Percentiles rank a stretch among this genome's conserved stretches.
Evolutionary conservation across 2,888 invertebrate species (phyloP).

Genomic region (Melinaea menophilus): DNA sequence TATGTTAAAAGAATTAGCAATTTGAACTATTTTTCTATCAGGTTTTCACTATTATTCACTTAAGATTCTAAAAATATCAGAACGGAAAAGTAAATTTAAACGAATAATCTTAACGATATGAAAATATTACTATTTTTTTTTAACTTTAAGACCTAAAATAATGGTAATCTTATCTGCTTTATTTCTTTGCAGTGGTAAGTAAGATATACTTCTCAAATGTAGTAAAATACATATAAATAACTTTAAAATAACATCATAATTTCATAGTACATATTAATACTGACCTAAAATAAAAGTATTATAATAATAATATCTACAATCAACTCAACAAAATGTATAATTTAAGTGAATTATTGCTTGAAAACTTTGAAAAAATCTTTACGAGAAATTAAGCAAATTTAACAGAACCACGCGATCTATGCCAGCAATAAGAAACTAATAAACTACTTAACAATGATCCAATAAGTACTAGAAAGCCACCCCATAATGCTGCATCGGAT

Average conservation of each 20-base stretch:
- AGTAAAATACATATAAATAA: constrained; percentile 7
- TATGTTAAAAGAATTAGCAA: background rate
- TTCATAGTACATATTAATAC: background rate
- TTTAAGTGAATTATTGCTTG: background rate
- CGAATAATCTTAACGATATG: no score
- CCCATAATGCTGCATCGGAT: constrained; percentile 79
- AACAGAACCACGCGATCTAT: constrained; percentile 53
- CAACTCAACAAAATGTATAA: background rate
- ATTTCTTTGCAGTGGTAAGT: background rate
- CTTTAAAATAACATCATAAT: background rate
- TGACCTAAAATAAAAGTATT: background rate
- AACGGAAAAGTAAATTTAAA: no score
- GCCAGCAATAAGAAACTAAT: constrained; percentile 64
- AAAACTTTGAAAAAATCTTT: background rate
- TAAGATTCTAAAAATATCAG: constrained; percentile 5
- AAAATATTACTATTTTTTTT: no score
- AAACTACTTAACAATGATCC: constrained; percentile 77
- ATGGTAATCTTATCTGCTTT: no score
- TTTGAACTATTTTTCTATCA: background rate
- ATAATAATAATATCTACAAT: constrained; percentile 14
- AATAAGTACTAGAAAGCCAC: constrained; percentile 78
- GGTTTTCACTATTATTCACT: constrained; percentile 8
- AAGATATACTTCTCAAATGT: background rate
- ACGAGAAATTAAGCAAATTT: constrained; percentile 48
- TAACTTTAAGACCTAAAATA: no score